phyloP scores from a whole-genome alignment of 53 echinoderm and acorn worm genomes.

The Hippasteria phrygiana region DNA sequence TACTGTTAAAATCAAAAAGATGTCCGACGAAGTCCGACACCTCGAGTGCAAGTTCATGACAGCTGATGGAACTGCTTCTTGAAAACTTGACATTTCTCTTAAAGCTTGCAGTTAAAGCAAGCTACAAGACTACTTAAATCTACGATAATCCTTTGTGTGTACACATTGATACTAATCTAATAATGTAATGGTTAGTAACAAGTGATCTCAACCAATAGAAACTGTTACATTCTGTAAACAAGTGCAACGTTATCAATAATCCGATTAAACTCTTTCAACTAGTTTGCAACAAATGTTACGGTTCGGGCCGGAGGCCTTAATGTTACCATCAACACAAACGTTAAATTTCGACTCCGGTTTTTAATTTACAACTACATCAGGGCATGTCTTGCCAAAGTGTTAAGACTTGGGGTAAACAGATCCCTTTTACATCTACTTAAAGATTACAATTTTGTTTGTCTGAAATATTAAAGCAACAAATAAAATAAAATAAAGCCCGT shows the following conservation, averaged over 20 bases:
- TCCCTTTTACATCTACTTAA: slow-evolving; percentile 32
- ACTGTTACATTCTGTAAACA: slow-evolving; percentile 29
- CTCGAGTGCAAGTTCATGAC: slow-evolving; percentile 38
- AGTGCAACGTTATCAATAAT: slow-evolving; percentile 60
- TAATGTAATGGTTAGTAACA: slow-evolving; percentile 48
- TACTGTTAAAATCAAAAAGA: slow-evolving; percentile 42
- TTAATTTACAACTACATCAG: slow-evolving; percentile 51
- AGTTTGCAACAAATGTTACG: slow-evolving; percentile 32
- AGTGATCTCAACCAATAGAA: slow-evolving; percentile 46
- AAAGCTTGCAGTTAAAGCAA: slow-evolving; percentile 30
- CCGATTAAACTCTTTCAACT: slow-evolving; percentile 35
- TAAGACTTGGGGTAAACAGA: not conserved
- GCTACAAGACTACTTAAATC: slow-evolving; percentile 55
- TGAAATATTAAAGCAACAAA: slow-evolving; percentile 56
- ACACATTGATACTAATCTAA: slow-evolving; percentile 53
- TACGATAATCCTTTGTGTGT: slow-evolving; percentile 35
- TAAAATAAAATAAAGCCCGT: slow-evolving; percentile 57
- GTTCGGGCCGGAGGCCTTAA: not conserved
- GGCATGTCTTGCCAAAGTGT: slow-evolving; percentile 3
- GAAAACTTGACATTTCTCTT: not conserved
- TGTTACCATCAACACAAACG: slow-evolving; percentile 48
- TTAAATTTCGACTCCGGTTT: slow-evolving; percentile 53
- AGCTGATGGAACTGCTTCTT: slow-evolving; percentile 4
- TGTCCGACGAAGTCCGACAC: not conserved
- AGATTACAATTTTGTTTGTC: slow-evolving; percentile 16